Conservation (phyloP, 2,113 vertebrate genomes). For the Neofelis nebulosa region DNA sequence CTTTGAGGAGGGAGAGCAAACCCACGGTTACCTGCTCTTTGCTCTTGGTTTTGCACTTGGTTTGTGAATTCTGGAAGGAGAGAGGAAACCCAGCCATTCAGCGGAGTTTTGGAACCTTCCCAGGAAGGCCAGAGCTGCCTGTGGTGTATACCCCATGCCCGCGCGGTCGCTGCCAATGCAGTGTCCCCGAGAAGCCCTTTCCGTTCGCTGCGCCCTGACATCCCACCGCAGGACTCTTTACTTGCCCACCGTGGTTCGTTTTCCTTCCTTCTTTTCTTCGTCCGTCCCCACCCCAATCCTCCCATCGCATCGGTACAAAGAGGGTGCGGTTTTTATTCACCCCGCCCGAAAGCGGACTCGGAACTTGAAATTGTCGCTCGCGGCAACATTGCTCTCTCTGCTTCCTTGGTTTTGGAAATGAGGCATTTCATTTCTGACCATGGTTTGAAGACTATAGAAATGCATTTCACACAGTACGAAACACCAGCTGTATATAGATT, state of each 20-base stretch:
- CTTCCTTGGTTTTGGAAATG: constrained; percentile 63
- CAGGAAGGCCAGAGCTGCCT: not conserved
- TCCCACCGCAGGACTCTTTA: no score
- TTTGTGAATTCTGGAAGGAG: not conserved
- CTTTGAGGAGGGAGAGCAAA: not conserved
- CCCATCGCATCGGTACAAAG: not conserved
- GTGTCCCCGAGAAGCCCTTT: not conserved
- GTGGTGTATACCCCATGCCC: not conserved
- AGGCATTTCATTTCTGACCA: constrained; percentile 66
- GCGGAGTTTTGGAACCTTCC: not conserved
- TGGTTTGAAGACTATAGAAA: constrained; percentile 75
- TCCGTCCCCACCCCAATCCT: not conserved
- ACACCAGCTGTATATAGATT: constrained; percentile 73
- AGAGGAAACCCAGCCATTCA: not conserved
- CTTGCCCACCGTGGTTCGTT: no score
- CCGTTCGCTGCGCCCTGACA: not conserved
- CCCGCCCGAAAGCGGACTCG: not conserved
- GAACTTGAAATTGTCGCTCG: constrained; percentile 48
- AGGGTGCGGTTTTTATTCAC: not conserved
- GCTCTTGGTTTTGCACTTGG: constrained; percentile 9
- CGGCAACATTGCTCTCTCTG: constrained; percentile 15
- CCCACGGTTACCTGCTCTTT: constrained; percentile 17
- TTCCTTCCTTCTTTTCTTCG: not conserved
- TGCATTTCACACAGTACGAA: constrained; percentile 68
- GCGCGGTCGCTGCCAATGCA: not conserved